phyloP scores from a whole-genome alignment of 1,140 invertebrate species.

The Sweltsa coloradensis region DNA sequence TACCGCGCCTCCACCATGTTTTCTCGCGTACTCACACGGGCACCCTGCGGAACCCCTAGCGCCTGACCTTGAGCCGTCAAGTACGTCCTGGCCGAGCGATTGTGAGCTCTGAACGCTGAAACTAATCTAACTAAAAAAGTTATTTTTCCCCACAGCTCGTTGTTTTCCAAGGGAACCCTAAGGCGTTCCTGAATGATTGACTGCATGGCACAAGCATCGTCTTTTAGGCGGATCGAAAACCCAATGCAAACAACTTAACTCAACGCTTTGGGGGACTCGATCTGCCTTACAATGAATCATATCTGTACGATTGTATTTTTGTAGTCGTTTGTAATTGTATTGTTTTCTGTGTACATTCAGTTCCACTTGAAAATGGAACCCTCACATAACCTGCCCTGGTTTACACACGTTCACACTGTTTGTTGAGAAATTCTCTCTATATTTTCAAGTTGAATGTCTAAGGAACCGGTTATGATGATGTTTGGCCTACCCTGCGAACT shows the following conservation, averaged over 20 bases:
- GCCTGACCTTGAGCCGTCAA: too few species aligned
- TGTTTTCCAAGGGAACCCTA: slow-evolving; percentile 14
- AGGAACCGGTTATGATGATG: too few species aligned
- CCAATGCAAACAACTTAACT: background rate
- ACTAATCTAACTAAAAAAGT: slow-evolving; percentile 4
- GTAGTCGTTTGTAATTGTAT: slow-evolving; percentile 14
- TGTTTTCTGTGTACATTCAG: slow-evolving; percentile 16
- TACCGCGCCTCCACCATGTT: too few species aligned
- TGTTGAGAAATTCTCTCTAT: background rate
- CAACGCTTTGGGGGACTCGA: slow-evolving; percentile 3
- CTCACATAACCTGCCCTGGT: slow-evolving; percentile 12
- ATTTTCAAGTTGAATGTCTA: too few species aligned
- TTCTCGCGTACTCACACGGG: too few species aligned
- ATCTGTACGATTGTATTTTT: slow-evolving; percentile 9
- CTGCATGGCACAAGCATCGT: slow-evolving; percentile 12
- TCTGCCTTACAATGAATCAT: background rate
- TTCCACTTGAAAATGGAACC: slow-evolving; percentile 12
- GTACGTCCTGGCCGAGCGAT: too few species aligned
- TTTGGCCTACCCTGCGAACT: too few species aligned
- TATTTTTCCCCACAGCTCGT: slow-evolving; percentile 13
- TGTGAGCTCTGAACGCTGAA: too few species aligned
- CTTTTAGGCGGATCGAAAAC: background rate
- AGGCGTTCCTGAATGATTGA: slow-evolving; percentile 13
- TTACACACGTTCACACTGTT: slow-evolving; percentile 11
- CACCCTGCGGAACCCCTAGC: too few species aligned